phyloP scores from a whole-genome alignment of 2,797 vertebrate species.

The Discoglossus pictus region DNA sequence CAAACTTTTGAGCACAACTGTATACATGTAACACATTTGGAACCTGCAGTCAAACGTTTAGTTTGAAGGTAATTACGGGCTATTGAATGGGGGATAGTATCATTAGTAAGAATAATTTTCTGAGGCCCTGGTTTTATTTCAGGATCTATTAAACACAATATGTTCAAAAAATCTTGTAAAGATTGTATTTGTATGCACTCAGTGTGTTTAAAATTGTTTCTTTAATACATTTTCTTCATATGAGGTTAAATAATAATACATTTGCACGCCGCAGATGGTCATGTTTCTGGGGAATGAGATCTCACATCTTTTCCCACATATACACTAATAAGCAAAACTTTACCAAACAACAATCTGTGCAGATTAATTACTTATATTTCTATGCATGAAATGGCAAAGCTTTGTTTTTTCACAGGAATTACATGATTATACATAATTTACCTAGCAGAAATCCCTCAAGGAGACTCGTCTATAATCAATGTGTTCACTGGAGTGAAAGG shows the following conservation, averaged over 20 bases:
- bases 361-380: constrained; percentile 26
- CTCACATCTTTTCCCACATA: constrained; percentile 14
- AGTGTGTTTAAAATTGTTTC: no score
- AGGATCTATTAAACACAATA: no score
- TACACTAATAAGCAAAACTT: constrained; percentile 28
- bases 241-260: not conserved
- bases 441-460: constrained; percentile 16
- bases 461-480: constrained; percentile 25
- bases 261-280: constrained; percentile 9
- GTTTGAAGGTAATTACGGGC: no score
- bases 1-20: no score
- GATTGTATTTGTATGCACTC: no score
- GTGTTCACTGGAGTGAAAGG: constrained; percentile 8
- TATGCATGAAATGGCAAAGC: constrained; percentile 29
- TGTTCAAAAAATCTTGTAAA: no score
- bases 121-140: no score
- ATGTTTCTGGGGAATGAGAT: not conserved
- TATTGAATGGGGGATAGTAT: no score
- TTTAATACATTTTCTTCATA: not conserved
- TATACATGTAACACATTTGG: no score
- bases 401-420: constrained; percentile 24
- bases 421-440: constrained; percentile 39
- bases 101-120: no score
- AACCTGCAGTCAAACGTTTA: no score
- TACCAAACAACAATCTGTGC: constrained; percentile 21